Evolutionary conservation across 2,113 vertebrate genomes (phyloP), one percentile per base, ranked within the genome.

Genomic region (Calyptommatus sinebrachiatus): DNA sequence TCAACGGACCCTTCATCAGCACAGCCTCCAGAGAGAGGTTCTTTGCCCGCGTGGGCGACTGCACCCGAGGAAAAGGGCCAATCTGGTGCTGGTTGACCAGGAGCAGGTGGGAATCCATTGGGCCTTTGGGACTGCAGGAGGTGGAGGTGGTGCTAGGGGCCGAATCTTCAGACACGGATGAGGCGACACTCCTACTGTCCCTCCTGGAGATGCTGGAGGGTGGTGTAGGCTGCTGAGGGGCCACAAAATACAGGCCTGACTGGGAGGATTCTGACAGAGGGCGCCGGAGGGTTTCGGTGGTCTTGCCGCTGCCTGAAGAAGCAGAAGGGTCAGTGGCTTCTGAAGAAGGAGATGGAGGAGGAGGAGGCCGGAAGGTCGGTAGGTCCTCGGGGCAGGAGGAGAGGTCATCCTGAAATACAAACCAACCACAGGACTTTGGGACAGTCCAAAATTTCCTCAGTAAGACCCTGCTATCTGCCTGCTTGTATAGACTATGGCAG

Each of bases 1-100:
- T 77, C 57, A 91, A 48, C 82, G 91, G 77, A 86, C 90, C 26
- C 63, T 84, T 16, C 0, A 88, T 73, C 9, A 71, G 22, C 0
- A 67, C 9, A 11, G 88, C 50, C 0, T 92, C 94, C 0, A 84
- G 65, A 0, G 93, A 28, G 0, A 90, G 79, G 77, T 87, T 94
- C 79, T 89, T 91, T 87, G 91, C 73, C 84, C 96, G 93, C 0
- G 67, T 90, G 0, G 98, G 98, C 1, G 97, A 97, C 90, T 97
- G 97, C 45, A 97, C 97, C n/a, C 97, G 92, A 7, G 98, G 98
- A 88, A 99, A 99, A 67, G 98, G 98, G 7, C 97, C 96, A 0
- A 99, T 96, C 75, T 90, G 93, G 79, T 93, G 96, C 86, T 95
- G 96, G 86, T 81, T 89, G 73, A 98, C 93, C 89, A 92, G 74